Base-by-base conservation (phyloP, 2,888 invertebrate species). In the Thyatira batis region DNA sequence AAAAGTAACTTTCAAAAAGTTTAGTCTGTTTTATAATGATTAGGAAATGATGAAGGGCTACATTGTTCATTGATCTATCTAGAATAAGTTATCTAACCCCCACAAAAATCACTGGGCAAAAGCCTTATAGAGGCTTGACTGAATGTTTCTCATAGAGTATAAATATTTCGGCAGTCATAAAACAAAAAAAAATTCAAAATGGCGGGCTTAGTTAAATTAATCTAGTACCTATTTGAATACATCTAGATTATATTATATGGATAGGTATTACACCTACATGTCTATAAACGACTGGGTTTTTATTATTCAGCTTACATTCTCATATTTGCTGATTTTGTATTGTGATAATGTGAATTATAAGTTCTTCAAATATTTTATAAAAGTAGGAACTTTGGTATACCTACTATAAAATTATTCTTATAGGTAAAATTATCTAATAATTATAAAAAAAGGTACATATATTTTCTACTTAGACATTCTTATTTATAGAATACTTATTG, bases 1-100 rank as follows among this genome's bases (percentile, higher is more conserved):
- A 80, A 78, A 73, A 64, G 77, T 85, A 81, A 82, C 83, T 84
- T 84, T 83, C 78, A 80, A 76, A 84, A 84, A 84, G 83, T 84
- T 76, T 81, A 77, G 76, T 63, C 72, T 63, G 67, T 63, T 59
- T 60, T 63, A 23, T 23, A 39, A n/a, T 17, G 17, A 39, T 39
- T 39, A 17, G 6, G 17, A 8, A 39, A 33, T 8, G 8, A 8
- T n/a, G n/a, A 33, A 39, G 2, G 10, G n/a, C 17, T 17, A 39
- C n/a, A n/a, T n/a, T n/a, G n/a, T n/a, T n/a, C n/a, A n/a, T n/a
- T n/a, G n/a, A n/a, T n/a, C n/a, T n/a, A n/a, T n/a, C n/a, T n/a
- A n/a, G n/a, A n/a, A n/a, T n/a, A 9, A 27, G 1, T 8, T 27
- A 27, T 27, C 2, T 27, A 27, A 1, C 5, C 1, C 33, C n/a